Conservation (phyloP, 2,797 vertebrate genomes). For the Alosa sapidissima region DNA sequence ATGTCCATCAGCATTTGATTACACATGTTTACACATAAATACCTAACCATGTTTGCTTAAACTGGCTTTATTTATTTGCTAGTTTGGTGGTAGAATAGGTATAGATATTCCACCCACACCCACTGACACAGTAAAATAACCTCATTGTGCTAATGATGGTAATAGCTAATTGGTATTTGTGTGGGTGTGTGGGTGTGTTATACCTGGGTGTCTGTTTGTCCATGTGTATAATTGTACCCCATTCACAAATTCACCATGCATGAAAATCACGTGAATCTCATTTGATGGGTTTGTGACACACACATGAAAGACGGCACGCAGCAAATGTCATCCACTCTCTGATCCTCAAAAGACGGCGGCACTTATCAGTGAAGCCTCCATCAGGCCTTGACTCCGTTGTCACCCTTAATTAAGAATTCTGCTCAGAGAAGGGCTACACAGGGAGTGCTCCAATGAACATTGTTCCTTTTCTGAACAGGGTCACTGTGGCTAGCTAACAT, state of each 20-base stretch:
- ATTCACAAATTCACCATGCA: background rate
- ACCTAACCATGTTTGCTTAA: background rate
- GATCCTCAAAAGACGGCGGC: background rate
- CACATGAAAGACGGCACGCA: background rate
- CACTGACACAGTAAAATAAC: background rate
- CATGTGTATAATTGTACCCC: background rate
- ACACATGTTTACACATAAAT: background rate
- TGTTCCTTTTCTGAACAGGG: background rate
- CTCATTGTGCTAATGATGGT: background rate
- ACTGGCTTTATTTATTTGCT: background rate
- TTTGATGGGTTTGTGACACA: background rate
- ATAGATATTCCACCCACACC: background rate
- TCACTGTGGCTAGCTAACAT: background rate
- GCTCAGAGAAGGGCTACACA: background rate
- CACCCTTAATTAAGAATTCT: background rate
- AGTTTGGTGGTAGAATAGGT: too few relatives aligned
- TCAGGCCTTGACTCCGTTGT: background rate
- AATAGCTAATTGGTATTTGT: background rate
- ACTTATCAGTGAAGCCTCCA: background rate
- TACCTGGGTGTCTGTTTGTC: too few relatives aligned
- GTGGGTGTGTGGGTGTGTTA: background rate
- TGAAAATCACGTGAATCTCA: background rate
- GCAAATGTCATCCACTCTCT: background rate
- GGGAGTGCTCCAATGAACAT: background rate
- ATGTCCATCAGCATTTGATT: background rate